Base-by-base conservation (phyloP, 2,797 vertebrate species). In the Oceanodroma leucorhoa region DNA sequence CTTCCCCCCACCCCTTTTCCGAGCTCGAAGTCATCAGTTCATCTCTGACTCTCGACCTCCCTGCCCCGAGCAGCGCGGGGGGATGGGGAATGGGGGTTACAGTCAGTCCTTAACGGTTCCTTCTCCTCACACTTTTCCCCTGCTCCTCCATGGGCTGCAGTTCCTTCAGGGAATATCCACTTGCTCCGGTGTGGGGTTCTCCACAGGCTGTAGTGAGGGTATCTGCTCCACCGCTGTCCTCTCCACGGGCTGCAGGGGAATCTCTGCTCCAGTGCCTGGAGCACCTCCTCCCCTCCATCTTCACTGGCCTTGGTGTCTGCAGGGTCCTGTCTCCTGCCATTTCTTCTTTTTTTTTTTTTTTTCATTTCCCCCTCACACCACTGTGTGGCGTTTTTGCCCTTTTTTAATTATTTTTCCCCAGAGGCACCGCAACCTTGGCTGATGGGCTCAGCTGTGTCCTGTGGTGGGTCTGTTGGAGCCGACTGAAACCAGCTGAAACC, bases 11-110 rank as follows among this genome's bases (percentile, higher is more conserved):
- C 11, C 10, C 30, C 5, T 2, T 36, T 57, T 83, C n/a, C 15
- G 17, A 29, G 12, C 26, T 10, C 1, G 0, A 69, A 65, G 46
- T 70, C 10, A 19, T 6, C 53, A 27, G 14, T 77, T 70, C 8
- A 9, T 45, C 27, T 77, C 1, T 0, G 14, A 12, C 30, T 23
- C 23, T 57, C 15, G 29, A 6, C 23, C 9, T 41, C 6, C 15
- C 36, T 2, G 1, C 19, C 23, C n/a, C 5, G 5, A 41, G n/a
- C 22, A 32, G 27, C 4, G 1, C 2, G 2, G 9, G 7, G 21
- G 10, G 10, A n/a, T 22, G 11, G 3, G 26, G 29, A 51, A 38
- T 12, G 14, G 9, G 8, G 20, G 29, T 16, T 46, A 29, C 10
- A 10, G 40, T 46, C 29, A 13, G 7, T 27, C 45, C 4, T 0